phyloP scores from a whole-genome alignment of 2,888 invertebrate genomes.

The Neoitamus cyanurus region DNA sequence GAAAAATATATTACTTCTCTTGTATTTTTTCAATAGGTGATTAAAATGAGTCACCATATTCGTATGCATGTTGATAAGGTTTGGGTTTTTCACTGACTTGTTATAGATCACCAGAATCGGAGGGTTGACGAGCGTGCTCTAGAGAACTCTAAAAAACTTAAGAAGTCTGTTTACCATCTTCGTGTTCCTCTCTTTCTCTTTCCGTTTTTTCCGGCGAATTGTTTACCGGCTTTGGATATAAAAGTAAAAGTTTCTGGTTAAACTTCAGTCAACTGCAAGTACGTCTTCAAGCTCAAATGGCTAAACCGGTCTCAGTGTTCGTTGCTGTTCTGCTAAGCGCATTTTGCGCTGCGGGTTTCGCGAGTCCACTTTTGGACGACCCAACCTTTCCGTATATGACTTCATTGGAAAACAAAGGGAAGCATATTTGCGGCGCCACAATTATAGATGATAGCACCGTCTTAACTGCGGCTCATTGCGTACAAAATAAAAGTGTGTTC shows the following conservation, averaged over 20 bases:
- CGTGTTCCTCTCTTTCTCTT: background rate
- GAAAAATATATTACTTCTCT: no score
- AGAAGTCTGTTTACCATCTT: background rate
- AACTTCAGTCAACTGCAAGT: background rate
- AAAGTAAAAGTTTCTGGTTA: background rate
- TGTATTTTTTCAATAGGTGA: no score
- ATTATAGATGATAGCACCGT: background rate
- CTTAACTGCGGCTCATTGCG: background rate
- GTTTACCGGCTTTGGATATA: background rate
- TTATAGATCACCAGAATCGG: no score
- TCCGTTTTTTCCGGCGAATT: background rate
- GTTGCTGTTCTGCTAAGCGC: background rate
- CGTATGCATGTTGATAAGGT: no score
- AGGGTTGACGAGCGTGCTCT: no score
- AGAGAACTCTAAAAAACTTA: background rate
- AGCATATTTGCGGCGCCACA: background rate
- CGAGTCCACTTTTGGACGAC: background rate
- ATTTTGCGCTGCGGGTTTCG: background rate
- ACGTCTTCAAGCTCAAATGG: background rate
- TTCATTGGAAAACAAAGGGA: background rate
- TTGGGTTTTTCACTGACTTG: no score
- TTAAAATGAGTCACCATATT: no score
- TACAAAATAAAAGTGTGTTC: background rate
- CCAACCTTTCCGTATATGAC: background rate
- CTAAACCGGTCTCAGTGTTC: background rate